Evolutionary conservation across 1,140 invertebrate genomes (phyloP).

Genomic region (Sminthurinus signatus): DNA sequence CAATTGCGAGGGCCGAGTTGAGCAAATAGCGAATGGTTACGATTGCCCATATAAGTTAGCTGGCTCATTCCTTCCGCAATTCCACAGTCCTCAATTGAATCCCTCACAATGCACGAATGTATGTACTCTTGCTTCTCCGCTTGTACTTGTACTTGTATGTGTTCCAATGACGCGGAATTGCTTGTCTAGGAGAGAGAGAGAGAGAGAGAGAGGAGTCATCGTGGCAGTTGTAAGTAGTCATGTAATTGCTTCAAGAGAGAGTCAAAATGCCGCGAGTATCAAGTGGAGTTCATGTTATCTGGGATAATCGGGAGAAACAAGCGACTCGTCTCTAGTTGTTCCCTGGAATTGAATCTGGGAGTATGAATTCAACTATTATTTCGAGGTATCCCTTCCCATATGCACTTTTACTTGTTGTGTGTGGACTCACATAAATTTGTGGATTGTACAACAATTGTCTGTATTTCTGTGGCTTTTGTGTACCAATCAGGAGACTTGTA

Average conservation of each 20-base stretch:
- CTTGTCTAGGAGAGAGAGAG: too few species aligned
- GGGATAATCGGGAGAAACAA: constrained; percentile 34
- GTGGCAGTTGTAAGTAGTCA: constrained; percentile 35
- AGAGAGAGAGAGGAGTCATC: neutral
- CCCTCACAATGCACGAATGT: too few species aligned
- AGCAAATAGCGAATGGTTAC: neutral
- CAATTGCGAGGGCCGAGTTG: too few species aligned
- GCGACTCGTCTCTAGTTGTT: too few species aligned
- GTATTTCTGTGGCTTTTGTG: too few species aligned
- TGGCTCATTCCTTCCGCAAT: neutral
- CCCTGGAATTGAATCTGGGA: too few species aligned
- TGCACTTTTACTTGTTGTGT: neutral
- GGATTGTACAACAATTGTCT: too few species aligned
- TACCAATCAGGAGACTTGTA: too few species aligned
- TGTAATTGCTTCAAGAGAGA: constrained; percentile 41
- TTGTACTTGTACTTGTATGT: neutral
- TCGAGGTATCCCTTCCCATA: neutral
- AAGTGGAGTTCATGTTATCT: constrained; percentile 38
- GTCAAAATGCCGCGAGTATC: constrained; percentile 32
- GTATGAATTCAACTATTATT: neutral
- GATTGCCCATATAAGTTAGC: neutral
- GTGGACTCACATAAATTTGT: neutral
- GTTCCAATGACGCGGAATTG: too few species aligned
- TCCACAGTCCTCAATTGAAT: too few species aligned
- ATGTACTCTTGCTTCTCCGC: neutral